These are phyloP conservation scores for Megalopta genalis DNA, from an alignment of 1,140 invertebrate species.

Conservation along the genomic window DNA sequence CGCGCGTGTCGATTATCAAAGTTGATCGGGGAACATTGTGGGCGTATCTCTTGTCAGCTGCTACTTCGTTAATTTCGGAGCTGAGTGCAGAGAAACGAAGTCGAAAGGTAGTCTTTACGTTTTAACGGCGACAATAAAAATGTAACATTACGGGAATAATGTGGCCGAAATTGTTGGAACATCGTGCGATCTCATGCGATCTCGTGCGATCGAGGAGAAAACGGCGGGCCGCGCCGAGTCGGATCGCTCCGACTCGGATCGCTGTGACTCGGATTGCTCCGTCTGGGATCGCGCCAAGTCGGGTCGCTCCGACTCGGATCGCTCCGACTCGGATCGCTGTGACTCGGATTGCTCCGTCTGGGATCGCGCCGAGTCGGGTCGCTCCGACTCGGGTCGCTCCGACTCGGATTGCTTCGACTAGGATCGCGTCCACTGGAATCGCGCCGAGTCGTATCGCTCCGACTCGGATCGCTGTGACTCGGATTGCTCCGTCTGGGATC, in stretches of 20 bases:
- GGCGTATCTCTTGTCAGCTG: neutral
- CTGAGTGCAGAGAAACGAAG: constrained; percentile 49
- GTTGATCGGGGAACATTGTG: neutral
- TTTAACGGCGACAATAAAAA: constrained; percentile 2
- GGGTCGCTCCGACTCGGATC: too few species aligned
- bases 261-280: too few species aligned
- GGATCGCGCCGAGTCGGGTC: too few species aligned
- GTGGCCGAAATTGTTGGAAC: constrained; percentile 25
- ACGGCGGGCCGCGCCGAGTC: constrained; percentile 45
- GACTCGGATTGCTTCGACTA: too few species aligned
- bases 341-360: too few species aligned
- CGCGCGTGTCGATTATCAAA: neutral
- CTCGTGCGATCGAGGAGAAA: constrained; percentile 46
- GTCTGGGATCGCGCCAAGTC: constrained; percentile 18
- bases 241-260: too few species aligned
- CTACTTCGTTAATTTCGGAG: neutral
- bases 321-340: too few species aligned
- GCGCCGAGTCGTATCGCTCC: too few species aligned
- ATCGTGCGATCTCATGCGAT: neutral
- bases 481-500: too few species aligned
- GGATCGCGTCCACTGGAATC: too few species aligned
- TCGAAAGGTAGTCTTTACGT: constrained; percentile 34
- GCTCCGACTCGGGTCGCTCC: too few species aligned
- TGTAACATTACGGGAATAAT: constrained; percentile 42
- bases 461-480: too few species aligned